Evolutionary conservation across 1,140 invertebrate species (phyloP), one percentile per base, ranked within the genome.

Genomic region (Whitmania pigra): DNA sequence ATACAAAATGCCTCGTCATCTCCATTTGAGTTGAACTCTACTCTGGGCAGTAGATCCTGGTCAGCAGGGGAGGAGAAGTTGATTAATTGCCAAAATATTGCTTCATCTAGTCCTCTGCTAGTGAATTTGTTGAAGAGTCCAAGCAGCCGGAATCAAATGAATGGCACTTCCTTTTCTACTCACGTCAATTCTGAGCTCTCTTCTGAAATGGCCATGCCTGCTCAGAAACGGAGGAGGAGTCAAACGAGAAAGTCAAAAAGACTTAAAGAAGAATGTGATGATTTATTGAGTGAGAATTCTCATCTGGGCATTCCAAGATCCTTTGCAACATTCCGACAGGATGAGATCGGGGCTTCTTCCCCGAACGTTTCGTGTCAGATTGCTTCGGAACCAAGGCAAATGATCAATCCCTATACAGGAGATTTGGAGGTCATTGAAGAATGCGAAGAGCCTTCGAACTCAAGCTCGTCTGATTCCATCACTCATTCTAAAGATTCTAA

Each of bases 351-450:
- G 25, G 53, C 25, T 53, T n/a, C 17, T 71, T 70, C 15, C 27
- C 29, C 43, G 2, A 29, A 53, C 11, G 25, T 49, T 43, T 49
- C 67, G 40, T 54, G 72, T 27, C 40, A 55, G n/a, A 60, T 13
- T 73, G 86, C 71, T 72, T 75, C 60, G 60, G 77, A 76, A 74
- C 84, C 87, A 66, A 88, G 89, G 77, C 89, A 89, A 83, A 86
- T 93, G 3, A 90, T 93, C 49, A 94, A 93, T 84, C 91, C 91
- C 6, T 84, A 91, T 74, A 92, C 91, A 7, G 91, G 91, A 18
- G 87, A 90, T 75, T 80, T 94, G 76, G 91, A 93, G 79, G 89
- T 89, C 0, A 87, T 89, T 67, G 79, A 81, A 27, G 60, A 63
- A 63, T 27, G 22, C 29, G 67, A 68, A 17, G 67, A 68, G n/a